These are phyloP conservation scores for Acipenser oxyrinchus DNA, from an alignment of 2,797 vertebrate genomes.

Conservation along the genomic window DNA sequence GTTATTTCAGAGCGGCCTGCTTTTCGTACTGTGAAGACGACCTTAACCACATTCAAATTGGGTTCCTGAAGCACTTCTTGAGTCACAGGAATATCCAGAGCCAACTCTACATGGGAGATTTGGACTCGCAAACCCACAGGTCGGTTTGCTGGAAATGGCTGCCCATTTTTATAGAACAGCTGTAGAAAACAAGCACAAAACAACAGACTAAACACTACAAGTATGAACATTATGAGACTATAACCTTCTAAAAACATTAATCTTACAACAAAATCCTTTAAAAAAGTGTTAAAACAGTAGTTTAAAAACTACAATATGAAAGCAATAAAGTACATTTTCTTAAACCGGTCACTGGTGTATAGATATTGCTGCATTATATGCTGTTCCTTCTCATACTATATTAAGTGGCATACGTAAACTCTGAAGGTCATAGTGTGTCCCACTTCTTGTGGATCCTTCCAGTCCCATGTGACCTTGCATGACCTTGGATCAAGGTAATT, in stretches of 20 bases:
- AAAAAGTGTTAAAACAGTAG: no score
- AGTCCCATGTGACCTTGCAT: conserved; percentile 97
- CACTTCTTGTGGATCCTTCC: conserved; percentile 98
- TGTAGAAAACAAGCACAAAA: conserved; percentile 33
- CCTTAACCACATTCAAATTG: conserved; percentile 87
- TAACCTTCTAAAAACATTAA: no score
- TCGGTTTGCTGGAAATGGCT: conserved; percentile 84
- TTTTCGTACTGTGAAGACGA: conserved; percentile 92
- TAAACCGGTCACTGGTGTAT: no score
- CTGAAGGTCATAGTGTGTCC: conserved; percentile 97
- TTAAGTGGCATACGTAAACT: conserved; percentile 74
- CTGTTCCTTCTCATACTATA: not conserved
- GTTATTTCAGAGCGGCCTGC: conserved; percentile 92
- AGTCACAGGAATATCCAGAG: conserved; percentile 90
- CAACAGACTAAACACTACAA: conserved; percentile 6
- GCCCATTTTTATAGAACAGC: conserved; percentile 96
- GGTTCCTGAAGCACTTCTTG: conserved; percentile 91
- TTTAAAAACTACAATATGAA: no score
- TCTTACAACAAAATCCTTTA: no score
- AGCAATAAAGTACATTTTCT: no score
- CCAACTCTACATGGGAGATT: conserved; percentile 90
- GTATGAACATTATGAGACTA: no score
- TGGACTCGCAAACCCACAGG: conserved; percentile 85
- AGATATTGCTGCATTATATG: no score
- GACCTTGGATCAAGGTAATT: conserved; percentile 97